Evolutionary conservation across 2,888 invertebrate genomes (phyloP), one percentile per base, ranked within the genome.

Genomic region (Drosophila kuntzei): DNA sequence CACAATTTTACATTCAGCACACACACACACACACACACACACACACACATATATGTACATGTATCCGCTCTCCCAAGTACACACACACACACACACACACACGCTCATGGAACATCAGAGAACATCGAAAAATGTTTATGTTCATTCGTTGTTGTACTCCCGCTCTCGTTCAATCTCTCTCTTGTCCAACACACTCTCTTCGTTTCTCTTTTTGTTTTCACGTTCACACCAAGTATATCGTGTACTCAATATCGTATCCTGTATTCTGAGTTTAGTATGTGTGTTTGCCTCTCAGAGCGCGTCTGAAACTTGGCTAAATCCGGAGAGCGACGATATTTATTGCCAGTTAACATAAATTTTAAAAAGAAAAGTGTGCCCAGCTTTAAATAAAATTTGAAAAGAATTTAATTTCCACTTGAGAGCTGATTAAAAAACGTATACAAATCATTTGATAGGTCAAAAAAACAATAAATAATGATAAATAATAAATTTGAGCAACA

Each of bases 271-370:
- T 62, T 44, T 66, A 47, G 55, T 71, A 53, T 71, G 62, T 75
- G 71, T 75, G 65, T 65, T 62, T 62, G 41, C 49, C 55, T 29
- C 41, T 44, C 53, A 53, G 64, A 74, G 53, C 57, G 64, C 62
- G 57, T 46, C 60, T 27, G 27, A 57, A 60, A 55, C 41, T 54
- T 34, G 7, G 16, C 20, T 12, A 2, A 46, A n/a, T 14, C 14
- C 34, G 3, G 20, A 55, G 53, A 41, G 9, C 50, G 12, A 16
- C 25, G 20, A 49, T 8, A 12, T 9, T 18, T 32, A 20, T 32
- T 34, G 47, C 29, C 5, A 25, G 25, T 5, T 5, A 22, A 4
- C n/a, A 7, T 7, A 1, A 2, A 18, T 5, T 7, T 9, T 11
- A 9, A 18, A 3, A 5, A 20, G 12, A 29, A 12, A 36, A 53